Conservation (phyloP, 2,113 vertebrate species). For the Crocuta crocuta region DNA sequence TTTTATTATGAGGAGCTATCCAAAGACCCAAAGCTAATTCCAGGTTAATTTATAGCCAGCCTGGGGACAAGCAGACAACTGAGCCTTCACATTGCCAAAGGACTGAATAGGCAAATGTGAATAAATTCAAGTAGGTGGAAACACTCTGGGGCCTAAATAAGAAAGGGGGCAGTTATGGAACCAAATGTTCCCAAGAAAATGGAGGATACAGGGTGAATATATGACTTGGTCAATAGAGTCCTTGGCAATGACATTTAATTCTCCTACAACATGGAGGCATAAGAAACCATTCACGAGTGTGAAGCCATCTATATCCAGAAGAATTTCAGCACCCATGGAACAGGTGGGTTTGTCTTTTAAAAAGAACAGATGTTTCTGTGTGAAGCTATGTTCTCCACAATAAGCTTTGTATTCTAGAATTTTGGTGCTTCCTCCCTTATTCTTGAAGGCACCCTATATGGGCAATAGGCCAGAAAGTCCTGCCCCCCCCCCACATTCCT, state of each 20-base stretch:
- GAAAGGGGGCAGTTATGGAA: not conserved
- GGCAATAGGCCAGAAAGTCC: not conserved
- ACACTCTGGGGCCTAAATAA: not conserved
- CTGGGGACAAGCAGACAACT: not conserved
- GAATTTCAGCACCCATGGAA: rapidly evolving
- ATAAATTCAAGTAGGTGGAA: not conserved
- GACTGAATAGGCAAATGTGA: not conserved
- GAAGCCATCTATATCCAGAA: not conserved
- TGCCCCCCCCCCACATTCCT: not conserved
- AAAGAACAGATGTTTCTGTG: rapidly evolving
- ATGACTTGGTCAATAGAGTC: rapidly evolving
- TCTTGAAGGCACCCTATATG: not conserved
- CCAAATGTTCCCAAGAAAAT: not conserved
- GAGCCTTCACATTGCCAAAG: not conserved
- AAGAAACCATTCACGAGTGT: not conserved
- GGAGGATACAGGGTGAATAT: not conserved
- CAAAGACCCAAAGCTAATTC: not conserved
- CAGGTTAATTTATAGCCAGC: not conserved
- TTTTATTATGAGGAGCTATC: not conserved
- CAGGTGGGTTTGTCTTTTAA: not conserved
- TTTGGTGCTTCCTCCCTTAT: not conserved
- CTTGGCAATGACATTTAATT: not conserved
- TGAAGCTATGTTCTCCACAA: not conserved
- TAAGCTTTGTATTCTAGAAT: not conserved
- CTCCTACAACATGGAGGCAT: not conserved